phyloP scores from a whole-genome alignment of 2,113 vertebrate species.

The Pelodiscus sinensis region DNA sequence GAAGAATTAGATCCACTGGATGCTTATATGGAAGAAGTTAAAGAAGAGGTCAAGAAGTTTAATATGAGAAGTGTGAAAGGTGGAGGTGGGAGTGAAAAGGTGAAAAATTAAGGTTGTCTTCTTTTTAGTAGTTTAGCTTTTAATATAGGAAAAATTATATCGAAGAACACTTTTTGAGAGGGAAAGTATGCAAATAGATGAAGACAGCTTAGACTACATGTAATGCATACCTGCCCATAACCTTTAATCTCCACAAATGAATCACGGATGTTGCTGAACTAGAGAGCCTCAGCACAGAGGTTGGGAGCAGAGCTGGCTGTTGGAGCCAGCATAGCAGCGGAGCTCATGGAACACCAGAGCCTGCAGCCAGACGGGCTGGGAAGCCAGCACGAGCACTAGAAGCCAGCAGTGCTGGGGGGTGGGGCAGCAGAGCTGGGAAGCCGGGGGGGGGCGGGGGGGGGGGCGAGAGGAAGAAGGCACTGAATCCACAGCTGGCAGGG shows the following conservation, averaged over 20 bases:
- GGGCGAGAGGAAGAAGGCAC: no score
- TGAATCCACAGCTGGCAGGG: no score
- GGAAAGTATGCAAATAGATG: not conserved
- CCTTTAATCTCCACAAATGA: not conserved
- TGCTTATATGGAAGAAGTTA: conserved; percentile 99
- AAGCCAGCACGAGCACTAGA: no score
- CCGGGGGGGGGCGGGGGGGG: no score
- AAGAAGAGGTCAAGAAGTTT: conserved; percentile 99
- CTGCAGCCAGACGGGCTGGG: no score
- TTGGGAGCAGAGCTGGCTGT: no score
- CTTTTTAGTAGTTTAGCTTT: not conserved
- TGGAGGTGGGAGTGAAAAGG: conserved; percentile 91
- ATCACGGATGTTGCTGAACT: no score
- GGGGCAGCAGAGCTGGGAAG: no score
- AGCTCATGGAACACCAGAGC: no score
- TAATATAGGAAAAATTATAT: not conserved
- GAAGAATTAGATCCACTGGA: conserved; percentile 96
- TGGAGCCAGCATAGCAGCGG: no score
- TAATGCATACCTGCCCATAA: not conserved
- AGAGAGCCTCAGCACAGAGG: no score
- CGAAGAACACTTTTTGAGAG: not conserved
- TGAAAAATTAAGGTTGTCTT: conserved; percentile 56
- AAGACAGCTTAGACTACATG: not conserved
- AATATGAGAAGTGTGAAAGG: conserved; percentile 95
- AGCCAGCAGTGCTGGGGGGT: no score